These are phyloP conservation scores for Leptinotarsa rubiginosa DNA, from an alignment of 2,888 invertebrate species.

Conservation along the genomic window DNA sequence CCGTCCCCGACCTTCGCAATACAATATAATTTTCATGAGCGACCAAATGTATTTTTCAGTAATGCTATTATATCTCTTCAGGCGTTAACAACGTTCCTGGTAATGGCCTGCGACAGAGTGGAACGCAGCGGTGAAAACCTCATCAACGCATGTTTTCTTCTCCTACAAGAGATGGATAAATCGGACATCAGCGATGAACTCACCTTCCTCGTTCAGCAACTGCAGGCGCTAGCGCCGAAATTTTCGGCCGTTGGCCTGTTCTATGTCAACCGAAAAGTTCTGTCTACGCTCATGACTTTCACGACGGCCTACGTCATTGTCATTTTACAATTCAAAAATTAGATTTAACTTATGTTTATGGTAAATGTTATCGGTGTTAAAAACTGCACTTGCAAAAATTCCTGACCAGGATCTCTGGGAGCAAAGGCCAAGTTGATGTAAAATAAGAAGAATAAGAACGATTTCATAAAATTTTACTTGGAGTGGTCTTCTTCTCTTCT, in stretches of 20 bases:
- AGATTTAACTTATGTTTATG: not conserved
- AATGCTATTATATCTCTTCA: not conserved
- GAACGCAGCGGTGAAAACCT: slow-evolving; percentile 14
- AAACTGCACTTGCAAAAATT: too few relatives aligned
- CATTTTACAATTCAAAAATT: slow-evolving; percentile 21
- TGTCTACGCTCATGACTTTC: slow-evolving; percentile 18
- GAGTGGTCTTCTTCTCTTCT: too few relatives aligned
- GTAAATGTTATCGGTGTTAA: too few relatives aligned
- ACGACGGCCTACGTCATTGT: slow-evolving; percentile 21
- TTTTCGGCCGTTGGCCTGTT: slow-evolving; percentile 21
- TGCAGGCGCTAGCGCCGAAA: slow-evolving; percentile 18
- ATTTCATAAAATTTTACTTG: too few relatives aligned
- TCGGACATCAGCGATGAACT: slow-evolving; percentile 18
- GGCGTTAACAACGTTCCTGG: slow-evolving; percentile 3
- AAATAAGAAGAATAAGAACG: too few relatives aligned
- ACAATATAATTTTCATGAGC: too few relatives aligned
- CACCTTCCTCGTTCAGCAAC: slow-evolving; percentile 8
- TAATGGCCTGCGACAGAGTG: slow-evolving; percentile 24
- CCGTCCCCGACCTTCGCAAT: too few relatives aligned
- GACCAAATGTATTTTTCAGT: too few relatives aligned
- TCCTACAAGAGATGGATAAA: slow-evolving; percentile 18
- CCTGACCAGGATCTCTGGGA: too few relatives aligned
- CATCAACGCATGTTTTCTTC: slow-evolving; percentile 3
- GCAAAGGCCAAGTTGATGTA: too few relatives aligned
- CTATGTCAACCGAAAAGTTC: slow-evolving; percentile 8